Evolutionary conservation across 2,888 invertebrate species (phyloP).

Genomic region (Hirudinaria manillensis): DNA sequence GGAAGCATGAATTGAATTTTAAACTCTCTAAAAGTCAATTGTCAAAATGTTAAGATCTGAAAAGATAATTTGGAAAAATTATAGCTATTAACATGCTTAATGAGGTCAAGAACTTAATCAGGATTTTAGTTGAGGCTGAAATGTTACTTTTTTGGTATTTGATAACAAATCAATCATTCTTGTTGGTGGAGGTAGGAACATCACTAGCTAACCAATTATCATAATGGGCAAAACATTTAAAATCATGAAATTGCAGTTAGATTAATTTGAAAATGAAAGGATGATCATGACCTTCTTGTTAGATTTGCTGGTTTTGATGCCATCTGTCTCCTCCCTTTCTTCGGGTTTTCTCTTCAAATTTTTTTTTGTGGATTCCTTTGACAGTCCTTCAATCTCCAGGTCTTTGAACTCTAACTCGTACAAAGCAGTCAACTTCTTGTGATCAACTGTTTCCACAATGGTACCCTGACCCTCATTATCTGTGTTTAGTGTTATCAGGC

Average conservation of each 20-base stretch:
- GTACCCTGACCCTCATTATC: background rate
- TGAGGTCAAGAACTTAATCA: too few relatives aligned
- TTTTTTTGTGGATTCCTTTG: slow-evolving; percentile 1
- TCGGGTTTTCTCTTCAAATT: slow-evolving; percentile 13
- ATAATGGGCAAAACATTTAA: background rate
- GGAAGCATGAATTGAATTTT: background rate
- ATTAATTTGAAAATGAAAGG: too few relatives aligned
- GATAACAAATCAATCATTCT: too few relatives aligned
- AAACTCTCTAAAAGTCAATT: background rate
- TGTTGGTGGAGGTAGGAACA: too few relatives aligned
- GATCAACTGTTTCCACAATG: slow-evolving; percentile 35
- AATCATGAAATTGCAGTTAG: background rate
- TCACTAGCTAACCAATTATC: too few relatives aligned
- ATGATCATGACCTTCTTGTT: background rate
- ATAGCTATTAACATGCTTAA: too few relatives aligned
- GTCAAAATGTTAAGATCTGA: too few relatives aligned
- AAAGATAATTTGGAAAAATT: too few relatives aligned
- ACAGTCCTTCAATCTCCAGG: background rate
- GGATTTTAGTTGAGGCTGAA: too few relatives aligned
- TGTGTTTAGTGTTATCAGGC: slow-evolving; percentile 58
- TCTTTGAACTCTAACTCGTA: slow-evolving; percentile 21
- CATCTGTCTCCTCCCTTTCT: slow-evolving; percentile 6
- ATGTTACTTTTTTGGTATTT: too few relatives aligned
- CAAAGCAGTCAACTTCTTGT: slow-evolving; percentile 33
- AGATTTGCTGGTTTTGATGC: background rate